Base-by-base conservation (phyloP, 2,888 invertebrate species). In the Leucophenga maculata region DNA sequence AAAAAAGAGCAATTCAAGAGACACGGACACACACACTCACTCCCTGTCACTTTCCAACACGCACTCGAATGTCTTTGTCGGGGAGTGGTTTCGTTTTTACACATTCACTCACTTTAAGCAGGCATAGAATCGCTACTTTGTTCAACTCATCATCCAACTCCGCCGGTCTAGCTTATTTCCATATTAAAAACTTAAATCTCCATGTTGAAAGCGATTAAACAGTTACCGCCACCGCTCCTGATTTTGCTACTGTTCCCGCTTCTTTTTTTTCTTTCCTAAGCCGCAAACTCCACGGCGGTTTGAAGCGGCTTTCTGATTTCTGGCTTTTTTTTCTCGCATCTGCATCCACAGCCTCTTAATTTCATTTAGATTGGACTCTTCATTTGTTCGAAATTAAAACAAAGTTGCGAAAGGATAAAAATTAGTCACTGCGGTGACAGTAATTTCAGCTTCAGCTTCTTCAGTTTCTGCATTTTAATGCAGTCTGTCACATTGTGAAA, bases 191-290 rank as follows among this genome's bases (percentile, higher is more conserved):
- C 86, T 86, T 87, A 86, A 88, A 86, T 88, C 88, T 83, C 86
- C 88, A 87, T 88, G 85, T 88, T 88, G 86, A 88, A 88, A 86
- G 87, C 85, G 88, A 88, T 88, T 88, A 88, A 85, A 83, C 80
- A 84, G 78, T 79, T 79, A 76, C 79, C 75, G 78, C 52, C 71
- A 75, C 67, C 68, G 65, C 69, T 71, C 54, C 66, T 66, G 39
- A 67, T 67, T 65, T 57, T 32, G 59, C 9, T 55, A 14, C 55
- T 14, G 11, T 22, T 6, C 52, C 50, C 67, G 65, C 72, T 72
- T 67, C 70, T 73, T 70, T 68, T 67, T 67, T 72, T 59, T 26
- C 14, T 22, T 48, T 50, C 11, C 16, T 50, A 44, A 52, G 54
- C 50, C 68, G 57, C 55, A 55, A 55, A 44, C 46, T 18, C 67